phyloP scores from a whole-genome alignment of 2,113 vertebrate genomes.

The human region GRCh38 chr13:78722001-78722500 shows the following conservation, averaged over 20 bases:
- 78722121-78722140: slow-evolving; percentile 21
- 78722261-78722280: slow-evolving; percentile 75
- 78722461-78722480: slow-evolving; percentile 40
- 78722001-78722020: background rate
- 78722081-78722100: background rate
- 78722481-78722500: slow-evolving; percentile 67
- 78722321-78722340: slow-evolving; percentile 30
- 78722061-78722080: slow-evolving; percentile 1
- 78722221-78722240: slow-evolving; percentile 57
- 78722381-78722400: slow-evolving; percentile 52
- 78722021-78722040: background rate
- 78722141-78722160: slow-evolving; percentile 12
- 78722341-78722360: slow-evolving; percentile 54
- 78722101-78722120: slow-evolving; percentile 4
- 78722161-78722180: slow-evolving; percentile 57
- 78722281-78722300: slow-evolving; percentile 30
- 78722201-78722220: slow-evolving; percentile 39
- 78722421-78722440: slow-evolving; percentile 60
- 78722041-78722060: background rate
- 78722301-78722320: slow-evolving; percentile 60
- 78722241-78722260: slow-evolving; percentile 57
- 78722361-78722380: slow-evolving; percentile 37
- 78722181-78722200: slow-evolving; percentile 41
- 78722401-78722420: slow-evolving; percentile 70
- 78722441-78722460: slow-evolving; percentile 52